Conservation (phyloP, 2,888 invertebrate genomes). For the Smittia sp. region DNA sequence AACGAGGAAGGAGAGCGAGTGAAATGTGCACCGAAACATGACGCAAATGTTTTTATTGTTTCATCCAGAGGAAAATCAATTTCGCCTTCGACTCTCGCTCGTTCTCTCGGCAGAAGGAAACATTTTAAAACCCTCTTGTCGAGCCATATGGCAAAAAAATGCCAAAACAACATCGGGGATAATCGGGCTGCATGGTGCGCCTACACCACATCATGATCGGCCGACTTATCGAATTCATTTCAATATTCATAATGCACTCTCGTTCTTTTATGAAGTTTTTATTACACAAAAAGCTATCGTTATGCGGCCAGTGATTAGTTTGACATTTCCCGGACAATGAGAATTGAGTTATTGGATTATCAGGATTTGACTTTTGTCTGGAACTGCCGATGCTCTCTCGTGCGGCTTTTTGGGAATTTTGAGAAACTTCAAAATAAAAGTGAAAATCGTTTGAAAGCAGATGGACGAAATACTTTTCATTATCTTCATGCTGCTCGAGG, state of each 20-base stretch:
- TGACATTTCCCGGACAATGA: too few species aligned
- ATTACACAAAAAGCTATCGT: too few species aligned
- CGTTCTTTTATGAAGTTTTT: too few species aligned
- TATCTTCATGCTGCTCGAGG: too few species aligned
- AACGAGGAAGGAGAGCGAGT: neutral
- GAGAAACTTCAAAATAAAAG: too few species aligned
- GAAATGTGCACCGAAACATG: constrained; percentile 25
- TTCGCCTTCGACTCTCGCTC: neutral
- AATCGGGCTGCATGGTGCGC: neutral
- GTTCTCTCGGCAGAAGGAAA: neutral
- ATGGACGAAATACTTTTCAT: neutral
- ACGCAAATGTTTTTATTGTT: constrained; percentile 38
- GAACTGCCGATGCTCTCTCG: too few species aligned
- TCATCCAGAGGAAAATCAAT: constrained; percentile 23
- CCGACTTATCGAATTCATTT: constrained; percentile 12
- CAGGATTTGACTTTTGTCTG: too few species aligned
- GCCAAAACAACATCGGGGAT: constrained; percentile 12
- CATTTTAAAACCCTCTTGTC: constrained; percentile 25
- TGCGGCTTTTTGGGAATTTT: too few species aligned
- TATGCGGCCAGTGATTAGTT: too few species aligned
- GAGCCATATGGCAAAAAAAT: constrained; percentile 17
- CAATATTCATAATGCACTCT: constrained; percentile 32
- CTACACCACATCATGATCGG: constrained; percentile 17
- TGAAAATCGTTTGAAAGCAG: neutral
- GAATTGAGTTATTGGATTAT: too few species aligned